Base-by-base conservation (phyloP, 2,797 vertebrate species). In the Enteromius afrohamiltoni region DNA sequence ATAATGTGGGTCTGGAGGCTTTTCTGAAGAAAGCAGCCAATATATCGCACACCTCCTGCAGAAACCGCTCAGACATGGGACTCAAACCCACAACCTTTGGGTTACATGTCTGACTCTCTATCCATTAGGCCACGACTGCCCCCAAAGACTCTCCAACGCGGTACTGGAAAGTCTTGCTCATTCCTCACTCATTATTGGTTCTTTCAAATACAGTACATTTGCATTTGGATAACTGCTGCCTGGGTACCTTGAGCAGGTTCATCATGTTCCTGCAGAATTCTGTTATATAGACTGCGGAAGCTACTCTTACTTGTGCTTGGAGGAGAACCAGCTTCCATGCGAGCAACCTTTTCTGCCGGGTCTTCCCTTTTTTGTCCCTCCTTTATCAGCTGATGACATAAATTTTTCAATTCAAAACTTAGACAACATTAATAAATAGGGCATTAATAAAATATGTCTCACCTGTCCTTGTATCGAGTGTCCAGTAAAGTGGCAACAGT, bases 321-420 rank as follows among this genome's bases (percentile, higher is more conserved):
- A 45, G 69, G 69, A 82, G 77, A 29, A 26, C 34, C 58, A 55
- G 71, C 73, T 82, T 85, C 71, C 64, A 80, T 77, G 51, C 71
- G 37, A 73, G 64, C 13, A 10, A 71, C 37, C 71, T 82, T 85
- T 68, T 77, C 49, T 67, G 47, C 51, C 76, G 78, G 60, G 70
- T 76, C 83, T 81, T 71, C n/a, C 34, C 26, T 45, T 65, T 10
- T n/a, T 75, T 60, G 53, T n/a, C 9, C 10, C 45, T 77, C 31
- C 74, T 70, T 65, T 60, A 65, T 74, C 71, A 53, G 73, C 34
- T 58, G 55, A 58, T 58, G 55, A 21, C 55, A n/a, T n/a, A n/a
- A n/a, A n/a, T n/a, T n/a, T n/a, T n/a, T n/a, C n/a, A n/a, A n/a
- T n/a, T n/a, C n/a, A n/a, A n/a, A n/a, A n/a, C n/a, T n/a, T n/a